Evolutionary conservation across 2,113 vertebrate species (phyloP).

Genomic region (Pseudolaguvia tuberculata): DNA sequence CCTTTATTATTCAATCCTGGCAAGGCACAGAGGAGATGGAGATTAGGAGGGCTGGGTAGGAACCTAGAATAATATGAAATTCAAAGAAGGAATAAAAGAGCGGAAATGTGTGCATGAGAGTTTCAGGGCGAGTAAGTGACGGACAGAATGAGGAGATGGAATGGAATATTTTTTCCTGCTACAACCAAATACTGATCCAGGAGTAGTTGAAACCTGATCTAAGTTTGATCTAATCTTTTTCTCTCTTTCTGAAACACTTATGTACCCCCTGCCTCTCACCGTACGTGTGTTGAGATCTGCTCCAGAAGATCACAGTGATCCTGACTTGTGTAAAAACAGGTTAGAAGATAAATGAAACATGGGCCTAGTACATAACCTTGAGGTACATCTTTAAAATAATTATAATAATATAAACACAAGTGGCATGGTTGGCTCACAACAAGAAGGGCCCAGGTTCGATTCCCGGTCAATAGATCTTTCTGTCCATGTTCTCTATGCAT

Average conservation of each 20-base stretch:
- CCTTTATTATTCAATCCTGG: conserved; percentile 48
- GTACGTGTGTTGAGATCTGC: too few relatives aligned
- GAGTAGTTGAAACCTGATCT: neutral
- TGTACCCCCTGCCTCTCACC: too few relatives aligned
- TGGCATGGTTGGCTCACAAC: too few relatives aligned
- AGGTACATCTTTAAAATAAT: neutral
- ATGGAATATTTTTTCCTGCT: neutral
- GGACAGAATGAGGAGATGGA: neutral
- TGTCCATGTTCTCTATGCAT: too few relatives aligned
- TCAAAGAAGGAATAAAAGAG: conserved; percentile 16
- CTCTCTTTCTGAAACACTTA: too few relatives aligned
- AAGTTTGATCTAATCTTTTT: too few relatives aligned
- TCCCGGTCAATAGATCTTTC: too few relatives aligned
- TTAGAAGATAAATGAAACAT: neutral
- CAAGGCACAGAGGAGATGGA: neutral
- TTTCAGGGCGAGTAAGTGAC: neutral
- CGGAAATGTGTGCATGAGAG: neutral
- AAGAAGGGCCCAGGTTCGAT: too few relatives aligned
- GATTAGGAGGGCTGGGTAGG: conserved; percentile 3
- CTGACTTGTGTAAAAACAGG: too few relatives aligned
- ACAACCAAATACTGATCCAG: neutral
- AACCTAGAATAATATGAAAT: conserved; percentile 22
- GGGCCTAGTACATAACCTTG: neutral
- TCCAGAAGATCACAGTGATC: too few relatives aligned
- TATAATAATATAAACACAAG: neutral